Percentiles rank a stretch among this genome's conserved stretches.
Evolutionary conservation across 92 coral and sea anemone species (phyloP).

Genomic region (Bergia puertoricense): DNA sequence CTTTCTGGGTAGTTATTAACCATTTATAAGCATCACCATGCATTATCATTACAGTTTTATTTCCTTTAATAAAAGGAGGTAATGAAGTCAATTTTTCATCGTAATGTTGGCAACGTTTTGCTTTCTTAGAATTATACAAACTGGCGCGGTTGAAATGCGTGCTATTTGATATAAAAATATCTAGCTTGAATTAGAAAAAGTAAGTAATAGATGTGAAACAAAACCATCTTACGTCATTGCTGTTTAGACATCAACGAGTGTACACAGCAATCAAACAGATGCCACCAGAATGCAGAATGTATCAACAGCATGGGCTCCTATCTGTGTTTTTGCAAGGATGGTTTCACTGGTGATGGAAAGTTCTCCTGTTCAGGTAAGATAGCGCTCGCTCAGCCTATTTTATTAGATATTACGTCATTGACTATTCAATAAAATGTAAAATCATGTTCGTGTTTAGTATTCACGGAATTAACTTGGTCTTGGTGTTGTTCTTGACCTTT

Average conservation of each 20-base stretch:
- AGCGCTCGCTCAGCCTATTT: not conserved
- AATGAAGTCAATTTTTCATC: too few species aligned
- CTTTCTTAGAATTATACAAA: too few species aligned
- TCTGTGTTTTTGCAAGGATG: slow-evolving; percentile 30
- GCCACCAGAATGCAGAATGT: slow-evolving; percentile 34
- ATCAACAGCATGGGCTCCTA: slow-evolving; percentile 34
- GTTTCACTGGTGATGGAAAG: slow-evolving; percentile 26
- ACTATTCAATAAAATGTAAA: not conserved
- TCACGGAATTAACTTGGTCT: not conserved
- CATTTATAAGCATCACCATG: too few species aligned
- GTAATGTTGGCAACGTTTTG: too few species aligned
- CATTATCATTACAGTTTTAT: too few species aligned
- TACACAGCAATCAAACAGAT: not conserved
- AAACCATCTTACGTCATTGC: not conserved
- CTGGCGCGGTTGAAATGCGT: too few species aligned
- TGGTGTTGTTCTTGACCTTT: not conserved
- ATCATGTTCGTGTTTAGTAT: not conserved
- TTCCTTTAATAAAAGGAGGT: too few species aligned
- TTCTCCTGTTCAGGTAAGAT: slow-evolving; percentile 15
- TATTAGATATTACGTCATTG: not conserved
- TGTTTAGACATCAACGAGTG: slow-evolving; percentile 31
- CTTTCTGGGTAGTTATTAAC: not conserved
- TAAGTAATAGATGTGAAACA: too few species aligned
- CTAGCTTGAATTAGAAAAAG: too few species aligned
- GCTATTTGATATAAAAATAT: too few species aligned